phyloP scores from a whole-genome alignment of 2,888 invertebrate genomes.

The Ormyrus nitidulus region DNA sequence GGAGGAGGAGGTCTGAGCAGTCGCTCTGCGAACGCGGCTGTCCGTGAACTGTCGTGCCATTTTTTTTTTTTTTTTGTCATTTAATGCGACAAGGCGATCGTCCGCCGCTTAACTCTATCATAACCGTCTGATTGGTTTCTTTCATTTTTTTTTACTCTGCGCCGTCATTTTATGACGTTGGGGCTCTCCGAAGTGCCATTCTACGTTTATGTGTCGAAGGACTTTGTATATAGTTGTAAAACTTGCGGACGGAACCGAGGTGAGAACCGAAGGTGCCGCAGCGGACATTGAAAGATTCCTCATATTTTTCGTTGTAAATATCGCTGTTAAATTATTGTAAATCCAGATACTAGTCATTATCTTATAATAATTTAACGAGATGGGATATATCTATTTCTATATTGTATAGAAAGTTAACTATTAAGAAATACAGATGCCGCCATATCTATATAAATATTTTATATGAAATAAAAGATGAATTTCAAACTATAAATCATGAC shows the following conservation, averaged over 20 bases:
- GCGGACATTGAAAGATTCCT: constrained; percentile 50
- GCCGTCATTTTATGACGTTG: constrained; percentile 54
- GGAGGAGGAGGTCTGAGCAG: too few relatives aligned
- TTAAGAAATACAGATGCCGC: constrained; percentile 67
- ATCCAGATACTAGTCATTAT: constrained; percentile 55
- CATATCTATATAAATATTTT: constrained; percentile 69
- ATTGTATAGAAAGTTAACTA: constrained; percentile 70
- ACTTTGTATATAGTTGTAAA: constrained; percentile 55
- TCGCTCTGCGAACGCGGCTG: constrained; percentile 59
- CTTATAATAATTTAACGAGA: constrained; percentile 47
- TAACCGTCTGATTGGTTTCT: not conserved
- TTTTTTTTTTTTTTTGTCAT: constrained; percentile 5
- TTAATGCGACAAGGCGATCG: too few relatives aligned
- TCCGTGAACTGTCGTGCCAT: constrained; percentile 74
- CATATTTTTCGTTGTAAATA: constrained; percentile 10
- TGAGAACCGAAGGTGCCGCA: constrained; percentile 52
- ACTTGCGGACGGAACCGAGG: constrained; percentile 27
- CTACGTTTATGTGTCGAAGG: constrained; percentile 55
- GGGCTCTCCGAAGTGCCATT: constrained; percentile 66
- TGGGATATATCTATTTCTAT: constrained; percentile 62
- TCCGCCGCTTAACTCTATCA: too few relatives aligned
- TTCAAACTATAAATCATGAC: constrained; percentile 58
- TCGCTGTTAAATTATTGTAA: constrained; percentile 42
- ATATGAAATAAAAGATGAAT: constrained; percentile 68
- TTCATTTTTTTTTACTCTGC: constrained; percentile 13